Evolutionary conservation across 2,113 vertebrate species (phyloP).

Genomic region (Triplophysa tibetana): DNA sequence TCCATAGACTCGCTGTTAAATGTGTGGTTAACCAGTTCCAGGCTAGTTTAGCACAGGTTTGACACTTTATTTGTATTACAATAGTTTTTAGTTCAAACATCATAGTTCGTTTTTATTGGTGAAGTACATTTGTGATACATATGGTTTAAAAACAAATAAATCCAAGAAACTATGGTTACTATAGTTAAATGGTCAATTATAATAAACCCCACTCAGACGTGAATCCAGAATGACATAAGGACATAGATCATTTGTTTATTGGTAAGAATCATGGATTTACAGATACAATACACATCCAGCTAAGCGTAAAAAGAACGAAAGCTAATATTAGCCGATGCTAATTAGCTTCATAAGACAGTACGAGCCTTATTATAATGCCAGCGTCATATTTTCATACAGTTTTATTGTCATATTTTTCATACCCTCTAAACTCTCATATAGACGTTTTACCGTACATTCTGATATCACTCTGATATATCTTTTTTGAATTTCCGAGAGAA

Average conservation of each 20-base stretch:
- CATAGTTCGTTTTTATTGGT: no score
- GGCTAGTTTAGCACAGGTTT: no score
- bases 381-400: conserved; percentile 29
- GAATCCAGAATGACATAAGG: conserved; percentile 61
- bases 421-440: conserved; percentile 38
- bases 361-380: conserved; percentile 52
- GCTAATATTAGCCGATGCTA: conserved; percentile 46
- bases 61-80: no score
- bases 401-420: conserved; percentile 20
- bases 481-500: conserved; percentile 43
- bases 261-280: conserved; percentile 80
- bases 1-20: no score
- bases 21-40: no score
- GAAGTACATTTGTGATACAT: no score
- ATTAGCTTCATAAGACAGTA: conserved; percentile 63
- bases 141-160: no score
- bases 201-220: not conserved
- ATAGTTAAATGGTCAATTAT: no score
- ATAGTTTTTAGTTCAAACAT: no score
- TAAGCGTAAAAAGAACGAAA: conserved; percentile 83
- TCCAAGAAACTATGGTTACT: no score
- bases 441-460: conserved; percentile 65
- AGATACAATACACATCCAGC: conserved; percentile 86
- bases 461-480: conserved; percentile 7
- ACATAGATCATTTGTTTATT: conserved; percentile 81